Evolutionary conservation across 2,888 invertebrate species (phyloP), one percentile per base, ranked within the genome.

Genomic region (Cosmorhoe ocellata): DNA sequence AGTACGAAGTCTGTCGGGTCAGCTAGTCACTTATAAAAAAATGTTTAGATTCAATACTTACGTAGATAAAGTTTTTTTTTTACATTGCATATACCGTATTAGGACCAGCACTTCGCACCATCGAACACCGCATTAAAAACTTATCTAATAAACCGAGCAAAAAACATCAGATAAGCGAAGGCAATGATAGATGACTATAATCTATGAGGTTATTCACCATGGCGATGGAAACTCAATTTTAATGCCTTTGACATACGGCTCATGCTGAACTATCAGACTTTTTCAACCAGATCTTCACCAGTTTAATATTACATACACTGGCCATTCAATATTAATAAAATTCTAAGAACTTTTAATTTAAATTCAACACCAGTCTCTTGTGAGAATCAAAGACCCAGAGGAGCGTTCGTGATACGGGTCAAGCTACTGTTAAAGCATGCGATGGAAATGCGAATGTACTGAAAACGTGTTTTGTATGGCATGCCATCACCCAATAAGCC

Each of bases 161-260:
- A 48, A 42, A 42, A 49, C 37, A 30, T 50, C 27, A 48, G 40
- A 56, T 34, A 31, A 33, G 36, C 38, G 31, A 44, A n/a, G 5
- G 26, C 46, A 33, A 34, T 51, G 57, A 57, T 48, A 45, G 45
- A 57, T 57, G 42, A 18, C 31, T 36, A 14, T 51, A 48, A 53
- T 45, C 45, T 39, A 18, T 18, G 18, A 18, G 18, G 4, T 18
- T 4, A 3, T 18, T 18, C 4, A 4, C 4, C 18, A 18, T 18
- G 18, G 18, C 18, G 18, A 18, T 18, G 18, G 18, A 18, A 18
- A 18, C 18, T 18, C 2, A 18, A 18, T 18, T 18, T 4, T 18
- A 18, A 18, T 18, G 18, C 4, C 2, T 18, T 18, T 18, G 18
- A 18, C 4, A 18, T 18, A 18, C 18, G 18, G 18, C 18, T 18